phyloP scores from a whole-genome alignment of 2,113 vertebrate genomes.

The Xenus cinereus region DNA sequence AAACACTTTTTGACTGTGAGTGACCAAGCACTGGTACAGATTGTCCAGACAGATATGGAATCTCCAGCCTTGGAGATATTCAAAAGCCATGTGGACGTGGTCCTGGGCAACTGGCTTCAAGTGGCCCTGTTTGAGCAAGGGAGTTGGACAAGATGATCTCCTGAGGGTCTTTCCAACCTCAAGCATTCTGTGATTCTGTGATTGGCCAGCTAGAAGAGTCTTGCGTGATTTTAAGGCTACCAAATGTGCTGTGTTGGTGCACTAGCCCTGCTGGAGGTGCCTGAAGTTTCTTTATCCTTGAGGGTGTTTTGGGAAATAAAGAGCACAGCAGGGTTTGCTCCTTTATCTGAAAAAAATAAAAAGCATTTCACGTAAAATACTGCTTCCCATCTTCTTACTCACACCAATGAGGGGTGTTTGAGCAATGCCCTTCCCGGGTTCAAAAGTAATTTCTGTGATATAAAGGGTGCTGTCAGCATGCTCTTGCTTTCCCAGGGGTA shows the following conservation, averaged over 20 bases:
- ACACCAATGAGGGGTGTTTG: fast-evolving
- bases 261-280: neutral
- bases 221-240: neutral
- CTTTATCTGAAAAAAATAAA: neutral
- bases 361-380: neutral
- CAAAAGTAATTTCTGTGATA: neutral
- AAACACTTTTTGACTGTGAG: neutral
- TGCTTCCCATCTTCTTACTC: neutral
- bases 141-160: neutral
- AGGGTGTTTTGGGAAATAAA: neutral
- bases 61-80: neutral
- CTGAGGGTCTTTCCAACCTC: neutral
- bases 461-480: neutral
- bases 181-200: neutral
- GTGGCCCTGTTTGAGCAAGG: neutral
- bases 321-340: neutral
- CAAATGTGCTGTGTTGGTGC: neutral
- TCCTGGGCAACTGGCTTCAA: neutral
- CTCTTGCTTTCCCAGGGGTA: neutral
- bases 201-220: neutral
- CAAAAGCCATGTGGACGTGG: neutral
- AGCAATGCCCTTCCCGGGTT: fast-evolving
- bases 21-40: neutral
- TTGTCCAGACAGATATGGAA: neutral
- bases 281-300: neutral